Evolutionary conservation across 2,888 invertebrate genomes (phyloP).

Genomic region (Hyposoter didymator): DNA sequence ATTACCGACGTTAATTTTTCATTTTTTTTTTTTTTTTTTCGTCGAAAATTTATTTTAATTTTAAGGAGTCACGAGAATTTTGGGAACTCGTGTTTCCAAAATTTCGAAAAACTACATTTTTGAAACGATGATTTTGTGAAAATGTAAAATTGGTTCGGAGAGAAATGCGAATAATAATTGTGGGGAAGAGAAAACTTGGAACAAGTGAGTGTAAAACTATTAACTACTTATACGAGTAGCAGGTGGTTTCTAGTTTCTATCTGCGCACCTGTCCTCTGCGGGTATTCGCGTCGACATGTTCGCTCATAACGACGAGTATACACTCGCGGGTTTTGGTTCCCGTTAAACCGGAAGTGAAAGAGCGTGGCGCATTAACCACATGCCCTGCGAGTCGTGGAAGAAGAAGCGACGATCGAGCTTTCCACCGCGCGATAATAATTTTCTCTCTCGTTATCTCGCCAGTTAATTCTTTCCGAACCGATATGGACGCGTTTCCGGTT

Average conservation of each 20-base stretch:
- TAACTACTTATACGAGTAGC: constrained; percentile 35
- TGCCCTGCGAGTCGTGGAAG: constrained; percentile 20
- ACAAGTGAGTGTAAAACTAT: constrained; percentile 49
- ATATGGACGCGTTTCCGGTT: constrained; percentile 46
- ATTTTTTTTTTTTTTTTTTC: too few species aligned
- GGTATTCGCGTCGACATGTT: constrained; percentile 54
- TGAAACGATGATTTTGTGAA: not conserved
- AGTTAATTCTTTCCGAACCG: constrained; percentile 27
- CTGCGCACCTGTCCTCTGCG: constrained; percentile 62
- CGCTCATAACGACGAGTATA: not conserved
- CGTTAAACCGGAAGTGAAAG: constrained; percentile 67
- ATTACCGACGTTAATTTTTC: too few species aligned
- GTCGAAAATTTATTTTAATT: too few species aligned
- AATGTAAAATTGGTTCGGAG: not conserved
- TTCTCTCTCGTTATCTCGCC: constrained; percentile 22
- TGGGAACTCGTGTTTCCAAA: too few species aligned
- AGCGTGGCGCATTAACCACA: constrained; percentile 47
- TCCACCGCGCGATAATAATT: constrained; percentile 63
- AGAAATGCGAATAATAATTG: not conserved
- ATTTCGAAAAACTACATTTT: not conserved
- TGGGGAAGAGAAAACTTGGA: constrained; percentile 34
- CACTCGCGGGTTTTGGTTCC: constrained; percentile 63
- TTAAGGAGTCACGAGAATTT: too few species aligned
- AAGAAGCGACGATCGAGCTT: constrained; percentile 6
- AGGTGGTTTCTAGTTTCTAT: constrained; percentile 66